These are phyloP conservation scores for Cephus nigrinus DNA, from an alignment of 2,888 invertebrate genomes.

Conservation along the genomic window DNA sequence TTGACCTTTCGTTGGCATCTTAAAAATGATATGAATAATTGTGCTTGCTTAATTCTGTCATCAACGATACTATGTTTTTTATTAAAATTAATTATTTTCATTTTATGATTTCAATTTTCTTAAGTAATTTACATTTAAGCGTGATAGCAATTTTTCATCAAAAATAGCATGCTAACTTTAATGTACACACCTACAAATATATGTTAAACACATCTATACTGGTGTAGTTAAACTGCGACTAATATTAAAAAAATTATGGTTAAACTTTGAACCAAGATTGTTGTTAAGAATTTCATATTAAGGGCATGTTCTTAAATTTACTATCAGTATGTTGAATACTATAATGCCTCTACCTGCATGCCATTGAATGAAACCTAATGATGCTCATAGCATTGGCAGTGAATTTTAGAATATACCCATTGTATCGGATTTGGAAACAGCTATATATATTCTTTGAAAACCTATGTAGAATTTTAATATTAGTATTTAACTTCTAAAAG, in stretches of 20 bases:
- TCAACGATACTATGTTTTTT: background rate
- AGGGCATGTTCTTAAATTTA: background rate
- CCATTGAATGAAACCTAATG: no score
- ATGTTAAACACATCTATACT: background rate
- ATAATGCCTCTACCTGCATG: background rate
- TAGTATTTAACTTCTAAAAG: no score
- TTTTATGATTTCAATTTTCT: background rate
- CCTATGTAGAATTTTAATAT: no score
- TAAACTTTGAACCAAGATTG: background rate
- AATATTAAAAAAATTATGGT: background rate
- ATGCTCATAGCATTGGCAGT: background rate
- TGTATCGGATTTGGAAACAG: no score
- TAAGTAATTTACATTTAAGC: background rate
- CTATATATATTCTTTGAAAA: no score
- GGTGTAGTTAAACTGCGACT: background rate
- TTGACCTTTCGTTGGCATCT: background rate
- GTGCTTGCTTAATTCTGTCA: background rate
- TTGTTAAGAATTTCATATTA: background rate
- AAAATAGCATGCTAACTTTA: background rate
- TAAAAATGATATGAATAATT: background rate
- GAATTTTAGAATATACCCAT: background rate
- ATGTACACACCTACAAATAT: no score
- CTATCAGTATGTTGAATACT: background rate
- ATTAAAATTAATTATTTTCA: background rate
- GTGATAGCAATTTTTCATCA: background rate